Evolutionary conservation across 2,113 vertebrate genomes (phyloP), one percentile per base, ranked within the genome.

Genomic region (Tachycineta bicolor): DNA sequence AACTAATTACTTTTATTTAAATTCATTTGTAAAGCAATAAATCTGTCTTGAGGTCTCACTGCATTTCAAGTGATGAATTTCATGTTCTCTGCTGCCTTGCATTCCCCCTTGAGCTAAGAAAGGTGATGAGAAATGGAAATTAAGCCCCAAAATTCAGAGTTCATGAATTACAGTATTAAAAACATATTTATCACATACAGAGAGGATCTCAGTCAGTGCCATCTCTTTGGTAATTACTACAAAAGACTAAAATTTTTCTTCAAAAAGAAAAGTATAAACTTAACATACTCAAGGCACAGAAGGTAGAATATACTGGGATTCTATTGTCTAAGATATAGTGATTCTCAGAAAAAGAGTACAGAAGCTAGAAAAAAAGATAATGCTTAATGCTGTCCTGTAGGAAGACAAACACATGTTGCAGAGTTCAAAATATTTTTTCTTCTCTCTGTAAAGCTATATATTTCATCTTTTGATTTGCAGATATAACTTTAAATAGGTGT

Each of bases 1-100:
- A 95, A 95, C 90, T 96, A 97, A 97, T 97, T 98, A 92, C 39
- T 96, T 97, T 93, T 96, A 97, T 96, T 97, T 97, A 93, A 97
- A 97, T 97, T 97, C 14, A 95, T 96, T 97, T 97, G 26, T 39
- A 79, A 89, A 93, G 28, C 91, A 97, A 83, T 97, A 24, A 9
- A 63, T 97, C 81, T 96, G 83, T 93, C 91, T 94, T 90, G 82
- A 94, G 76, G 52, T 94, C 83, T 97, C 93, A 67, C 31, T 93
- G 78, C 34, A 90, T 87, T 97, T 97, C 80, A 95, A 95, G 62
- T 96, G 94, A 98, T 97, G 85, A 89, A 97, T 97, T 87, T 96
- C 50, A 94, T 90, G 90, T 90, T 86, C 92, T 97, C 86, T 94
- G 56, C 88, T 96, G 76, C 88, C 75, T 96, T 86, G 69, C 77